Evolutionary conservation across 2,888 invertebrate genomes (phyloP), one percentile per base, ranked within the genome.

Genomic region (Lasioglossum pauxillum): DNA sequence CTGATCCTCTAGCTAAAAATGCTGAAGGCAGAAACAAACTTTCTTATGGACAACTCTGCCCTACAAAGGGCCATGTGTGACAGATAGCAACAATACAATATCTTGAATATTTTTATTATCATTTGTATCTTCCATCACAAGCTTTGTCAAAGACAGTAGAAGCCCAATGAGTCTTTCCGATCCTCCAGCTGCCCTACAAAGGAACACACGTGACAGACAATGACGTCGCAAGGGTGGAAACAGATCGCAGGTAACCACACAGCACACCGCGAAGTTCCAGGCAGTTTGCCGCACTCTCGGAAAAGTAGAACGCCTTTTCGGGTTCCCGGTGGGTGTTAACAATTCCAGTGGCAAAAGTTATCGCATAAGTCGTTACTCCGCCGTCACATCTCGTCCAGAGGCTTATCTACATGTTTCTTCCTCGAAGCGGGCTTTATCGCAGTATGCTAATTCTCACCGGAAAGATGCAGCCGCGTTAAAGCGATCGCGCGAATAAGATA

Each of bases 401-500:
- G 76, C 78, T 83, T 79, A 78, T 80, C 88, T 78, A 78, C 79
- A 88, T 85, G 86, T 86, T 90, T 90, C 88, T 86, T 83, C 75
- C 69, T 79, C 60, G 72, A 75, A 53, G 73, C 74, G 49, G 75
- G 85, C 88, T 91, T 88, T 86, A 89, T 90, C 90, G 89, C 85
- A 67, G 78, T 90, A 90, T 90, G 90, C 86, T 90, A 90, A 90
- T 90, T 84, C 78, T 57, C 78, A 60, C 78, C 78, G 83, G 80
- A 88, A 91, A 88, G 90, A 91, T 88, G 85, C 90, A 82, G 81
- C 83, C 77, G 78, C 76, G 82, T 82, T 85, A 80, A 83, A 75
- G 85, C 90, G 88, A 89, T 89, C 90, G 86, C 90, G 86, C 91
- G 90, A 91, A 91, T 91, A 88, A 90, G 90, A 90, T 90, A 90